Conservation (phyloP, 2,888 invertebrate species). For the Papilio gigon region DNA sequence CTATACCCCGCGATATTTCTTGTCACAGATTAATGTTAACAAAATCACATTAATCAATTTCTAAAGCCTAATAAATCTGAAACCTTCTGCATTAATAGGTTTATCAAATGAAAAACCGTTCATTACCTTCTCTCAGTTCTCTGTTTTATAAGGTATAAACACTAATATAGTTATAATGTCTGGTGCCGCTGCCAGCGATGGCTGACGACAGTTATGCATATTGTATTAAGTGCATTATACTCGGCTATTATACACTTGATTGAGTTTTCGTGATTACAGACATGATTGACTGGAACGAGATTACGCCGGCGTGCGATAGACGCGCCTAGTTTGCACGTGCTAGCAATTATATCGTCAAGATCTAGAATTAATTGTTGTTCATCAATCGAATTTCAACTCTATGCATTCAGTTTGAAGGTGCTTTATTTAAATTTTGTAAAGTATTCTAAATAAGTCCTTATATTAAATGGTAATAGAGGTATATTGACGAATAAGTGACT, state of each 20-base stretch:
- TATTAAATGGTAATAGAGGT: neutral
- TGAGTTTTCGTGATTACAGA: conserved; percentile 37
- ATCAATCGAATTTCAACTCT: neutral
- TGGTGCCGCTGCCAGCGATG: neutral
- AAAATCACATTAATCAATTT: neutral
- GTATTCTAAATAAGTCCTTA: neutral
- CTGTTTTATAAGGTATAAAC: neutral
- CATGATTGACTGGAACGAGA: conserved; percentile 37
- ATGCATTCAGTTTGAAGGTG: neutral
- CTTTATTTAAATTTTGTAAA: neutral
- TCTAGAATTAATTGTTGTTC: neutral
- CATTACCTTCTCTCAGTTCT: neutral
- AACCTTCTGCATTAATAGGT: neutral
- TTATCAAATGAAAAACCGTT: neutral
- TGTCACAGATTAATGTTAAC: no score
- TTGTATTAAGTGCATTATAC: conserved; percentile 5
- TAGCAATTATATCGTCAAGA: conserved; percentile 34
- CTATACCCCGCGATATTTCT: no score
- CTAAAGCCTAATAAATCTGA: neutral
- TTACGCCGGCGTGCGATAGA: conserved; percentile 31
- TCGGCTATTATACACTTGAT: conserved; percentile 25
- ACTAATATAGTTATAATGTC: neutral
- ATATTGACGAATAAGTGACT: neutral
- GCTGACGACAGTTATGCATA: conserved; percentile 14
- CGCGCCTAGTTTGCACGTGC: conserved; percentile 32